Evolutionary conservation across 2,797 vertebrate species (phyloP), one percentile per base, ranked within the genome.

Genomic region (Scolopax rusticola): DNA sequence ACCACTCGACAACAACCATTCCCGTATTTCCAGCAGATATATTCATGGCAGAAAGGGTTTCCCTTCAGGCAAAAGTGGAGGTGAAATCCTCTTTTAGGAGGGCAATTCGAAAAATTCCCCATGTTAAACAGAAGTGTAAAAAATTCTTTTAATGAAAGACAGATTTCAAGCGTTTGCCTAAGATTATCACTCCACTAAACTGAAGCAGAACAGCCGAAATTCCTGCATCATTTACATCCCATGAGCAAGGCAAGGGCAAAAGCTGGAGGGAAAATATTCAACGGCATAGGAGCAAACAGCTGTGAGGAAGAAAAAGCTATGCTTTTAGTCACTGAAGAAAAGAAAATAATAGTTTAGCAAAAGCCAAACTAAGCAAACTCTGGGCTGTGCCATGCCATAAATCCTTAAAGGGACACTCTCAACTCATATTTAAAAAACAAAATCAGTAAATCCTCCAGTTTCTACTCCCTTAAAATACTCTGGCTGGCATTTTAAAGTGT

Each of bases 111-210:
- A 96, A 90, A 96, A 84, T 91, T 84, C 18, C 1, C 81, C 4
- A 23, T 61, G 80, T 93, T 96, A 97, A 97, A 95, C 86, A 97
- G 95, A 96, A 97, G 87, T 93, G 89, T 89, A 95, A 95, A 94
- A 96, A 87, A 24, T 65, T 89, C 54, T 90, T 95, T 81, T 96
- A 98, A 97, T 97, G 97, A 96, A 97, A 97, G 93, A 97, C 97
- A 97, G 95, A 97, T 89, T 97, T 91, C 36, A 30, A 70, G 30
- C 9, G 0, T 90, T 97, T 96, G 85, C 89, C 91, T 78, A 15
- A 82, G 92, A 96, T 94, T 71, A 83, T 94, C 84, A 74, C 65
- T 94, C 61, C 2, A 4, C 71, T 94, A 65, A 95, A 71, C 79
- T 80, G 75, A 96, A 96, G 94, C 90, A 97, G 92, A 95, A 64